Evolutionary conservation across 1,140 invertebrate genomes (phyloP).

Genomic region (Drosophila lini): DNA sequence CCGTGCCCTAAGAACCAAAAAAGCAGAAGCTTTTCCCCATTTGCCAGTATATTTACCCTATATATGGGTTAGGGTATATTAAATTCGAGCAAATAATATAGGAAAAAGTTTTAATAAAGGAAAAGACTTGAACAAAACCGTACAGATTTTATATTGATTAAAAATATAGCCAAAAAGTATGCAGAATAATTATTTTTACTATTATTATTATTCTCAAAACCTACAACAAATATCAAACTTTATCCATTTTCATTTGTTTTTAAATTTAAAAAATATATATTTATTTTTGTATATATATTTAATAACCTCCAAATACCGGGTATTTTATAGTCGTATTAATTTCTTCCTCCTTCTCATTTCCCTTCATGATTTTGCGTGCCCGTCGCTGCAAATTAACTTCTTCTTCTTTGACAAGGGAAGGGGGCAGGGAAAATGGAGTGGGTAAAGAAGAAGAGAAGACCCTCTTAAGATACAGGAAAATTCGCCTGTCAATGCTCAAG

Average conservation of each 20-base stretch:
- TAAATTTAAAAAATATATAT: too few relatives aligned
- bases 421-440: not conserved
- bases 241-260: not conserved
- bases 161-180: not conserved
- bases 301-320: not conserved
- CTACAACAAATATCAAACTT: too few relatives aligned
- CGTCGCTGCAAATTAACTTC: slow-evolving; percentile 67
- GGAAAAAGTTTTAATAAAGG: not conserved
- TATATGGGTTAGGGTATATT: not conserved
- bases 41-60: slow-evolving; percentile 17
- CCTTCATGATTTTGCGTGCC: slow-evolving; percentile 50
- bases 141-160: not conserved
- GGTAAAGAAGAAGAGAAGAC: not conserved
- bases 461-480: slow-evolving; percentile 41
- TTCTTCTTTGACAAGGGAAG: slow-evolving; percentile 25
- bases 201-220: too few relatives aligned
- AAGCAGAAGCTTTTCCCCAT: slow-evolving; percentile 40
- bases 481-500: slow-evolving; percentile 60
- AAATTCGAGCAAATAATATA: not conserved
- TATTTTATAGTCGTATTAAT: slow-evolving; percentile 3
- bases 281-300: too few relatives aligned
- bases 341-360: not conserved
- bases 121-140: not conserved
- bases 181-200: not conserved
- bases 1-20: slow-evolving; percentile 4